A percentile compares a stretch with the other conserved stretches of the same genome.
Conservation (phyloP, 2,113 vertebrate genomes). For the Polypterus senegalus region DNA sequence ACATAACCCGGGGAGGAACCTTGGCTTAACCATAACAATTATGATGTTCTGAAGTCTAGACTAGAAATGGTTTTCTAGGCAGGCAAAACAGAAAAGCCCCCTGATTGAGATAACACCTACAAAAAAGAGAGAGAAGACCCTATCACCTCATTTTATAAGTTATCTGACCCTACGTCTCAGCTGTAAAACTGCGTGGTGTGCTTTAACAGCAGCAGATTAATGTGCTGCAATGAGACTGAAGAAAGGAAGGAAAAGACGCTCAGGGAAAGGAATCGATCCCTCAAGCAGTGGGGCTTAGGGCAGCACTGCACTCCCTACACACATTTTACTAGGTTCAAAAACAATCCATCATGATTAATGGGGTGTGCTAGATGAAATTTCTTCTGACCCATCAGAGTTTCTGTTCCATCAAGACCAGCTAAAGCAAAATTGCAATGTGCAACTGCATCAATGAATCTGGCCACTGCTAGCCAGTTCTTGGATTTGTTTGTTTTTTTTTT, state of each 20-base stretch:
- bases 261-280: not conserved
- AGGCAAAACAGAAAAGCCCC: no score
- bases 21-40: no score
- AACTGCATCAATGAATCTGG: no score
- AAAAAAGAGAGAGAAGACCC: no score
- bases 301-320: not conserved
- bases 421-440: no score
- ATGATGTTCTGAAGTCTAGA: no score
- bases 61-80: no score
- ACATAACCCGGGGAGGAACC: no score
- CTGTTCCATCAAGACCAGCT: not conserved
- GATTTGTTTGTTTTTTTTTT: no score
- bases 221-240: not conserved
- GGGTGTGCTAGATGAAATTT: not conserved
- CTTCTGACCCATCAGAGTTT: not conserved
- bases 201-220: conserved; percentile 2
- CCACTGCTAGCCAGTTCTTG: no score
- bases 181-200: not conserved
- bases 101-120: no score
- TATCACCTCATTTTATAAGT: not conserved
- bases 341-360: not conserved
- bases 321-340: conserved; percentile 2
- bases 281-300: not conserved
- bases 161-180: conserved; percentile 3
- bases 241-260: not conserved